Base-by-base conservation (phyloP, 2,888 invertebrate genomes). In the Enchytraeus crypticus region DNA sequence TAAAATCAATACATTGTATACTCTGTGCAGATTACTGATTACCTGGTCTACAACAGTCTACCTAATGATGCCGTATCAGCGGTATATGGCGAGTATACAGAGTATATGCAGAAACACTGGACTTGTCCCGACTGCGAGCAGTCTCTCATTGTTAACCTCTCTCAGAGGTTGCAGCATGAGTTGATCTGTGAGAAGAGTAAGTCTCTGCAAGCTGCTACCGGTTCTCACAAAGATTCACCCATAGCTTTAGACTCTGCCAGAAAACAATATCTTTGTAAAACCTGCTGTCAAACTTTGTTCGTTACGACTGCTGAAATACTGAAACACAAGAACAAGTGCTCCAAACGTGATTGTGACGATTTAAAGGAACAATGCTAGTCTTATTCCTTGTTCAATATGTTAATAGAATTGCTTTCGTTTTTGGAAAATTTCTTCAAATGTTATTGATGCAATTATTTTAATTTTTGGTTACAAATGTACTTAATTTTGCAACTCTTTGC, bases 41-140 rank as follows among this genome's bases (percentile, higher is more conserved):
- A 59, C 46, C 45, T 64, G 56, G 49, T 51, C n/a, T 59, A 58
- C 21, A 56, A 61, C 49, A 59, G 61, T 53, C 46, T 63, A 5
- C 51, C 57, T 32, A 57, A 62, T 26, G 62, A 62, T 33, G 61
- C 51, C 0, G 18, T 33, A 29, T 46, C 38, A 27, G 27, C 51
- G 8, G 26, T 45, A 18, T 51, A 30, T 53, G 53, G 47, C 18
- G 60, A 57, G 27, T 60, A 32, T 33, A 53, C 60, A 8, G 60
- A 66, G 71, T 83, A 86, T 61, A 78, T 81, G 64, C 83, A 83
- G 65, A 81, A 84, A 3, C 83, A 85, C 2, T 91, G 89, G 87
- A 82, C 81, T 0, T 93, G 93, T 75, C 81, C 84, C 0, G 81
- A 83, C 58, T 93, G 93, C 75, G 81, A 84, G 11, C 71, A 84